Evolutionary conservation across 2,888 invertebrate species (phyloP).

Genomic region (Spilosoma lubricipeda): DNA sequence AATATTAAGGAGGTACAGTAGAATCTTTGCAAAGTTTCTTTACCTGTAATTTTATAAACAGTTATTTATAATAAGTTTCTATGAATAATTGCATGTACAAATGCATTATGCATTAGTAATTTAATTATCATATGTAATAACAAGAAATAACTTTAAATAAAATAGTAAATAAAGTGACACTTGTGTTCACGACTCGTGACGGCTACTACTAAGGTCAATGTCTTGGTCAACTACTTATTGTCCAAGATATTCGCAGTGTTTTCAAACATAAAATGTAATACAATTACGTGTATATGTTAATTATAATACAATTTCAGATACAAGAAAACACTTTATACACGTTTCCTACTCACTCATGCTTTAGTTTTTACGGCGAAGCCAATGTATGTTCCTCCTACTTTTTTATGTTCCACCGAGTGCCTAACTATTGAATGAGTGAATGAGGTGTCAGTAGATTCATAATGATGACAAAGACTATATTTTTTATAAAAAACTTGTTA

Average conservation of each 20-base stretch:
- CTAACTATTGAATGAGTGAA: no score
- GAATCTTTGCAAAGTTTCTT: neutral
- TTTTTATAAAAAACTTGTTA: no score
- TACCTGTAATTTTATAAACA: neutral
- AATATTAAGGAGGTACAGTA: neutral
- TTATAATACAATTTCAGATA: neutral
- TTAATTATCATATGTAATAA: neutral
- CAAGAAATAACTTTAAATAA: neutral
- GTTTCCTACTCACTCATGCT: neutral
- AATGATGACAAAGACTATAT: no score
- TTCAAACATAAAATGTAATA: neutral
- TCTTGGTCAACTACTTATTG: neutral
- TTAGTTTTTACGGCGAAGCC: no score
- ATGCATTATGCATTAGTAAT: conserved; percentile 3
- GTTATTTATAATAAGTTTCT: neutral
- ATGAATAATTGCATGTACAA: neutral
- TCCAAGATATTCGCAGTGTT: neutral
- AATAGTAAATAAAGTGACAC: conserved; percentile 4
- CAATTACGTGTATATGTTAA: neutral
- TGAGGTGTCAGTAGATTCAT: no score
- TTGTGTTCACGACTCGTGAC: conserved; percentile 1
- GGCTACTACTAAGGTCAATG: neutral
- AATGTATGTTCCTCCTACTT: no score
- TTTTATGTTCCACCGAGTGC: no score
- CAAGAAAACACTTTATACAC: neutral